Base-by-base conservation (phyloP, 2,113 vertebrate species). In the Myotis lucifugus region DNA sequence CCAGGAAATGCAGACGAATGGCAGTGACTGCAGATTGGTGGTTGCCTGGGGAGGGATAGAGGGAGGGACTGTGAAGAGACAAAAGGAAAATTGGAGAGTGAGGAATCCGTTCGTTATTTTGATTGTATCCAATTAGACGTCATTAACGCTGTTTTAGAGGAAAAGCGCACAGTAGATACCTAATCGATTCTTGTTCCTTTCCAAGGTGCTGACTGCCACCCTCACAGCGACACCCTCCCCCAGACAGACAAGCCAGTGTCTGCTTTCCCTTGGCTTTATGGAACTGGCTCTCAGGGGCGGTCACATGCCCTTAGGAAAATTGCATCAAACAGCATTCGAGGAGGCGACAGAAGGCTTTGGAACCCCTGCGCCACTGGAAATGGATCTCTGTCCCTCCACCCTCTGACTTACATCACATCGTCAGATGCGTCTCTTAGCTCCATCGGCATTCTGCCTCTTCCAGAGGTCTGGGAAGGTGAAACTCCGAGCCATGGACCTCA, bases 181-280 rank as follows among this genome's bases (percentile, higher is more conserved):
- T 59, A 27, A 6, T 72, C 46, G 72, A 73, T 50, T 91, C 79
- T 88, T 48, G 37, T 59, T 88, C 52, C 59, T 85, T 73, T 90
- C 11, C 37, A 74, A 32, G 12, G 8, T 3, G 32, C 69, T 4
- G 0, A 23, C 6, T 34, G 29, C 29, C 64, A 9, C 13, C 9
- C 29, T n/a, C 27, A 48, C 29, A 34, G 25, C 29, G 69, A 70
- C 15, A 52, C 34, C 1, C 0, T 82, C 11, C 59, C 14, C 29
- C 32, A n/a, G 79, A 77, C 46, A 5, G 67, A 66, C 32, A 46
- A 72, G 25, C 59, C 21, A 34, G 50, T 23, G 37, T 87, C 81
- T 90, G 15, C 40, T 82, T 82, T 77, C 82, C 69, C 88, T 93
- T 1, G 6, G 92, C 86, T 48, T 94, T 88, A 40, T 27, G 74